Conservation (phyloP, 2,888 invertebrate species). For the Drosophila differens region DNA sequence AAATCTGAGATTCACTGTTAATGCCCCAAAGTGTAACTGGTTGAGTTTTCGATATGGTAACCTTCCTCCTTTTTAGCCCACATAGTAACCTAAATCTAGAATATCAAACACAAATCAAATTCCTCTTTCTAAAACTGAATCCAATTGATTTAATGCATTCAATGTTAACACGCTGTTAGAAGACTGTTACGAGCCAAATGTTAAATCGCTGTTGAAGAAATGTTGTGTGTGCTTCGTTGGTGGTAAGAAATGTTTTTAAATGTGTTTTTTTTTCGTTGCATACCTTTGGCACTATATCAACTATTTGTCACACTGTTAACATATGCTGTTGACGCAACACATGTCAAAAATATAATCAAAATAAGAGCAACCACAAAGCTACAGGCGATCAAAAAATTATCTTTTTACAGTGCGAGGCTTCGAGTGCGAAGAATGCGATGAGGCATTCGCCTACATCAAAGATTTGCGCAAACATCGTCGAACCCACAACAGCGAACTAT, state of each 20-base stretch:
- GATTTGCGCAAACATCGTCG: conserved; percentile 79
- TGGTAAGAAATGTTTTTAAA: conserved; percentile 9
- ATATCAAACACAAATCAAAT: neutral
- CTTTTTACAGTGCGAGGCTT: conserved; percentile 73
- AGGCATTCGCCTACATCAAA: conserved; percentile 65
- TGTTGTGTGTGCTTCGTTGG: neutral
- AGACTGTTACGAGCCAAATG: conserved; percentile 12
- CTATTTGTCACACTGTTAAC: conserved; percentile 6
- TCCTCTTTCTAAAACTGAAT: neutral
- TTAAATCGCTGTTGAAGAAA: neutral
- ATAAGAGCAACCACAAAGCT: conserved; percentile 19
- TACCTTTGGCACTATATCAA: conserved; percentile 3
- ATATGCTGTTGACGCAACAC: conserved; percentile 1
- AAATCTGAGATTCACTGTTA: neutral
- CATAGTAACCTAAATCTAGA: neutral
- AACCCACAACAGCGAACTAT: conserved; percentile 70
- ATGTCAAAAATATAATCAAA: conserved; percentile 3
- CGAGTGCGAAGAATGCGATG: conserved; percentile 74
- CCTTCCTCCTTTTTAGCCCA: neutral
- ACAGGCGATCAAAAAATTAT: conserved; percentile 50
- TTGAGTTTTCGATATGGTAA: neutral
- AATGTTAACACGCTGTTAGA: conserved; percentile 10
- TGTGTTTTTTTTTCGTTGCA: neutral
- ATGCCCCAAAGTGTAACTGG: neutral
- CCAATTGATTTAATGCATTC: conserved; percentile 2